phyloP scores from a whole-genome alignment of 2,797 vertebrate genomes.

The Simalia tracyae region DNA sequence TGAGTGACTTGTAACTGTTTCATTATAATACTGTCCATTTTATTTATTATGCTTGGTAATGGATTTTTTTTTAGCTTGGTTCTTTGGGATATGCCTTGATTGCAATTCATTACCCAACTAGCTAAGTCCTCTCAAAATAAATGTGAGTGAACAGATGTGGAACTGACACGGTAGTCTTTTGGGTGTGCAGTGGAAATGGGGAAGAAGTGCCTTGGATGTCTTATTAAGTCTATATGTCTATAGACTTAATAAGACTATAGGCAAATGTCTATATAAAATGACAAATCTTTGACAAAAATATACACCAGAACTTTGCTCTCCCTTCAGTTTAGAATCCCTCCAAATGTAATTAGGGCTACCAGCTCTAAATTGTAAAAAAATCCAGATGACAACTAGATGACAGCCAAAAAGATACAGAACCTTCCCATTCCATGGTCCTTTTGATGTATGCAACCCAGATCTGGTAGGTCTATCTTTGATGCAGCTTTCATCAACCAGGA shows the following conservation, averaged over 20 bases:
- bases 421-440: no score
- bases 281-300: not conserved
- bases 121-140: constrained; percentile 3
- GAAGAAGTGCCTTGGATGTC: not conserved
- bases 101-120: not conserved
- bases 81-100: not conserved
- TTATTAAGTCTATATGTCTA: not conserved
- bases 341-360: no score
- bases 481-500: not conserved
- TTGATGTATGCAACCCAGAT: no score
- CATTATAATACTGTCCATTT: constrained; percentile 2
- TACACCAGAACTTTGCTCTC: not conserved
- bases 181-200: no score
- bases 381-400: no score
- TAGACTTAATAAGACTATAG: not conserved
- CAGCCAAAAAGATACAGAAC: no score
- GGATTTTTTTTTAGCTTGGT: not conserved
- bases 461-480: not conserved
- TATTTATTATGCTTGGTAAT: constrained; percentile 9
- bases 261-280: not conserved
- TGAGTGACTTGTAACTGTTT: not conserved
- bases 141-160: not conserved
- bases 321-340: not conserved
- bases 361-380: no score
- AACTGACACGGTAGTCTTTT: not conserved